phyloP scores from a whole-genome alignment of 2,888 invertebrate species.

The Epistrophella euchroma region DNA sequence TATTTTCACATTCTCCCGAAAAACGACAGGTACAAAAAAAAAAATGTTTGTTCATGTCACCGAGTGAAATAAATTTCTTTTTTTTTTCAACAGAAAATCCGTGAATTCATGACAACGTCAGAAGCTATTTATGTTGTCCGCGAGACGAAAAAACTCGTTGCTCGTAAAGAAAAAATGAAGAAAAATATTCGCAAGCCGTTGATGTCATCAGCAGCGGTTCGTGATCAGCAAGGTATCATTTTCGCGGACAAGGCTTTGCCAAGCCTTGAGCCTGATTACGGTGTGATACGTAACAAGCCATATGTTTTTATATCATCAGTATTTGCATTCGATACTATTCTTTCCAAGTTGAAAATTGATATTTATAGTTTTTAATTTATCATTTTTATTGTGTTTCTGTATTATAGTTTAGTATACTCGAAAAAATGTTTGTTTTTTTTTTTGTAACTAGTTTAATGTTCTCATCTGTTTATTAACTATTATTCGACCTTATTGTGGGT shows the following conservation, averaged over 20 bases:
- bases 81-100: slow-evolving; percentile 80
- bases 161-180: slow-evolving; percentile 84
- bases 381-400: slow-evolving; percentile 31
- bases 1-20: slow-evolving; percentile 84
- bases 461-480: slow-evolving; percentile 29
- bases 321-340: slow-evolving; percentile 83
- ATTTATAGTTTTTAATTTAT: slow-evolving; percentile 55
- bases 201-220: slow-evolving; percentile 53
- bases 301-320: slow-evolving; percentile 83
- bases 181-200: slow-evolving; percentile 81
- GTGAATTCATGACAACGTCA: slow-evolving; percentile 82
- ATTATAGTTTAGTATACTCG: slow-evolving; percentile 30
- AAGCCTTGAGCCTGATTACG: slow-evolving; percentile 83
- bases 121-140: slow-evolving; percentile 83
- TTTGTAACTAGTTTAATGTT: slow-evolving; percentile 43
- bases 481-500: slow-evolving; percentile 34
- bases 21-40: slow-evolving; percentile 80
- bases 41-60: not conserved
- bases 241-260: slow-evolving; percentile 80
- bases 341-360: slow-evolving; percentile 81
- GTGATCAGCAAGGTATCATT: slow-evolving; percentile 66
- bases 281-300: slow-evolving; percentile 81
- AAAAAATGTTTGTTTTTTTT: slow-evolving; percentile 16
- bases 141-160: slow-evolving; percentile 83
- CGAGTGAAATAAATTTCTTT: not conserved